phyloP scores from a whole-genome alignment of 2,888 invertebrate genomes.

The Antitype chi region DNA sequence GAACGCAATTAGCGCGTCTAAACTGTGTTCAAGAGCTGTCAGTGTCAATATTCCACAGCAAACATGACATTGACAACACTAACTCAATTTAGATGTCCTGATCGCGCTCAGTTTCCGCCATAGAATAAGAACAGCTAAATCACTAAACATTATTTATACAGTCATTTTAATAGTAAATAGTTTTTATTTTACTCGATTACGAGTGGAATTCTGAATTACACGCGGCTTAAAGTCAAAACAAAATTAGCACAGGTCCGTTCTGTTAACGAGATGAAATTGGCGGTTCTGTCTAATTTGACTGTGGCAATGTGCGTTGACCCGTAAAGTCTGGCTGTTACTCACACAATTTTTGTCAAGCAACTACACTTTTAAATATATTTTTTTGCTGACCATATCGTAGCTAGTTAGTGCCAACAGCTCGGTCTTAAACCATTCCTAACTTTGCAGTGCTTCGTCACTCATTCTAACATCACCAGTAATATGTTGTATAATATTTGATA shows the following conservation, averaged over 20 bases:
- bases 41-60: too few relatives aligned
- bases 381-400: neutral
- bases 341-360: neutral
- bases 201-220: neutral
- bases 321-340: neutral
- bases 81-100: too few relatives aligned
- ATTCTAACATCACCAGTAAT: constrained; percentile 31
- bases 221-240: neutral
- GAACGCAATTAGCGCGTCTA: too few relatives aligned
- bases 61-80: too few relatives aligned
- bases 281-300: too few relatives aligned
- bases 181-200: neutral
- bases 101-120: too few relatives aligned
- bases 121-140: neutral
- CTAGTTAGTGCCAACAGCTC: neutral
- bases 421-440: neutral
- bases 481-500: constrained; percentile 27
- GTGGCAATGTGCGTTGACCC: neutral
- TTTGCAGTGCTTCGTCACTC: neutral
- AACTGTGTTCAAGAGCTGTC: too few relatives aligned
- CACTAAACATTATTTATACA: neutral
- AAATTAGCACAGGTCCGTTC: neutral
- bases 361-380: neutral
- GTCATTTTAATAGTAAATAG: neutral
- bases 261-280: neutral